Conservation (phyloP, 2,113 vertebrate species). For the Tylochromis polylepis region DNA sequence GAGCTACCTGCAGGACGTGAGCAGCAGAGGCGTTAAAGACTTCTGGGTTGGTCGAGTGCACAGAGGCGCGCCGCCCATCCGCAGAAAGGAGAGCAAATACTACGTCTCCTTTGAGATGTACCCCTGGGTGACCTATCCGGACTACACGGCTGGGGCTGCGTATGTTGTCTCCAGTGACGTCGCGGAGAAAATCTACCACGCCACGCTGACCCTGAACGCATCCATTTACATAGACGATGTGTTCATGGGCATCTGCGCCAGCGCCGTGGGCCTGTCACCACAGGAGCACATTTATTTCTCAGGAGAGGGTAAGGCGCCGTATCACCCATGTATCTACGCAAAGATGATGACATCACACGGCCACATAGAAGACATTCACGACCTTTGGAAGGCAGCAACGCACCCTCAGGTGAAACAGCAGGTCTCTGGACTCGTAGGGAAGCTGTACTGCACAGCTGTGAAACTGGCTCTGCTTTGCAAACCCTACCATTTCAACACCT, state of each 20-base stretch:
- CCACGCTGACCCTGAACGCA: slow-evolving; percentile 85
- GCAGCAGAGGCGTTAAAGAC: slow-evolving; percentile 71
- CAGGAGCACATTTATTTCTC: slow-evolving; percentile 87
- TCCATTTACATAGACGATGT: slow-evolving; percentile 94
- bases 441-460: slow-evolving; percentile 81
- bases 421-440: slow-evolving; percentile 74
- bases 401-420: slow-evolving; percentile 75
- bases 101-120: slow-evolving; percentile 90
- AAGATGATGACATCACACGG: slow-evolving; percentile 97
- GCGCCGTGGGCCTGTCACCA: slow-evolving; percentile 81
- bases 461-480: slow-evolving; percentile 86
- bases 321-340: slow-evolving; percentile 89
- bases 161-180: slow-evolving; percentile 89
- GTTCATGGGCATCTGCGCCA: slow-evolving; percentile 96
- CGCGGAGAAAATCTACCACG: slow-evolving; percentile 83
- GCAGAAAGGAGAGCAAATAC: slow-evolving; percentile 88
- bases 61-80: slow-evolving; percentile 82
- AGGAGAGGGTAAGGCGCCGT: slow-evolving; percentile 86
- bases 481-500: slow-evolving; percentile 71
- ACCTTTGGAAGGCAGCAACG: slow-evolving; percentile 86
- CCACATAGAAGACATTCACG: slow-evolving; percentile 81
- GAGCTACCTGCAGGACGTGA: slow-evolving; percentile 79
- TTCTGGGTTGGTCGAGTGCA: slow-evolving; percentile 93
- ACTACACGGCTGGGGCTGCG: slow-evolving; percentile 90
- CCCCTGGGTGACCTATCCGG: slow-evolving; percentile 88